Base-by-base conservation (phyloP, 2,113 vertebrate genomes). In the Etheostoma cragini region DNA sequence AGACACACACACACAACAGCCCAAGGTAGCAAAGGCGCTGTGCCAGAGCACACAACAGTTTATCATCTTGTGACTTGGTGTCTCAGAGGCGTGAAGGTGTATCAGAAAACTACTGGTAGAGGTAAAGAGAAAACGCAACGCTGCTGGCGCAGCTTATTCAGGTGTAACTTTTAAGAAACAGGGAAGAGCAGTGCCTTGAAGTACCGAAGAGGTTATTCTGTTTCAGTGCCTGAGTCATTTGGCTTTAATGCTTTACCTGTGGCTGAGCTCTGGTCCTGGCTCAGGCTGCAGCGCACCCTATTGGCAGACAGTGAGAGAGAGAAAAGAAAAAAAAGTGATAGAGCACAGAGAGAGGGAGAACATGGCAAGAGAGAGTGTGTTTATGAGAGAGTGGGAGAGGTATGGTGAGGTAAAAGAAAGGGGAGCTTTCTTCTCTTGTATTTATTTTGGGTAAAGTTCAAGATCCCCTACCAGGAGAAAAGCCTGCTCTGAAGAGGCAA, bases 181-280 rank as follows among this genome's bases (percentile, higher is more conserved):
- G 45, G 47, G 15, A 66, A 0, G n/a, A 78, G 72, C 42, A 2
- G 42, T 19, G 74, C 77, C 61, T 72, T 82, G 60, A 84, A 79
- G 76, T 70, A 72, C 66, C 81, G 83, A 76, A 72, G 66, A 90
- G 80, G n/a, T 60, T 82, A 80, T 87, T 89, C 64, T 77, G 76
- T 91, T 86, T 87, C 84, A 76, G 68, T 74, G 78, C 62, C 63
- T 76, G 79, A 88, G 68, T 81, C 86, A 70, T 89, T 89, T 87
- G 86, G 83, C 74, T 76, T 73, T 72, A 85, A 80, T 70, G 65
- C 72, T 87, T 83, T 60, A 92, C 87, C 87, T 89, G 84, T 85
- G 81, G 74, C 78, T 80, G 82, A 70, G 83, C 64, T 84, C 80
- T 76, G 82, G 82, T 78, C 74, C 57, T 4, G 80, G 58, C 75